Conservation (phyloP, 2,797 vertebrate genomes). For the Silurus aristotelis region DNA sequence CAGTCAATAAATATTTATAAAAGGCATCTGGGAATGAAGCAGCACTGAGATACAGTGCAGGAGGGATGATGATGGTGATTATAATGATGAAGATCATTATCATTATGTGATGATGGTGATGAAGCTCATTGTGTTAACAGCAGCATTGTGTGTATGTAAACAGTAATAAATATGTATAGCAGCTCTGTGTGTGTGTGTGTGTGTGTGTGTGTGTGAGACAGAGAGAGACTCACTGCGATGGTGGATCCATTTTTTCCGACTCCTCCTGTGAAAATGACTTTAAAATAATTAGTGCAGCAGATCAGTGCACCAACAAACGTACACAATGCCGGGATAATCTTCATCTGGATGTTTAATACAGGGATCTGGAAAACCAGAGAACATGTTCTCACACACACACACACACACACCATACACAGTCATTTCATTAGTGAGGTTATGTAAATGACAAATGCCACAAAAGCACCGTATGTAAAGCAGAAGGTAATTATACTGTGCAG, state of each 20-base stretch:
- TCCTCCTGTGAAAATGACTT: constrained; percentile 96
- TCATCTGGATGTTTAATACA: constrained; percentile 92
- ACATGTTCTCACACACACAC: neutral
- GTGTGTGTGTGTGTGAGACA: neutral
- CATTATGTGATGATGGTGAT: too few species aligned
- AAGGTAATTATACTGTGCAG: neutral
- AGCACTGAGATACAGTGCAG: neutral
- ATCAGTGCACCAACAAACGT: constrained; percentile 93
- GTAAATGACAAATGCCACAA: neutral
- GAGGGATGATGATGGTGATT: too few species aligned
- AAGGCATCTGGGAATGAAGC: neutral
- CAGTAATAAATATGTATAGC: too few species aligned
- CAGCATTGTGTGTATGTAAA: too few species aligned
- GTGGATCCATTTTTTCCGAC: constrained; percentile 99
- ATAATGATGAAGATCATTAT: too few species aligned
- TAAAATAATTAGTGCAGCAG: constrained; percentile 96
- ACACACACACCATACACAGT: neutral
- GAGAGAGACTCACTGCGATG: constrained; percentile 86
- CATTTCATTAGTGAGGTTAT: neutral
- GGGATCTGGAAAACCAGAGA: constrained; percentile 79
- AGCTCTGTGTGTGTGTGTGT: neutral
- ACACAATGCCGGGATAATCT: constrained; percentile 92
- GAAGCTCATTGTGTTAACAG: too few species aligned
- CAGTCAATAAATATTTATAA: neutral
- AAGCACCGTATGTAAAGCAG: neutral